Percentiles rank a stretch among this genome's conserved stretches.
phyloP scores from a whole-genome alignment of 92 coral and sea anemone species.

The Chrysogorgia sp. region DNA sequence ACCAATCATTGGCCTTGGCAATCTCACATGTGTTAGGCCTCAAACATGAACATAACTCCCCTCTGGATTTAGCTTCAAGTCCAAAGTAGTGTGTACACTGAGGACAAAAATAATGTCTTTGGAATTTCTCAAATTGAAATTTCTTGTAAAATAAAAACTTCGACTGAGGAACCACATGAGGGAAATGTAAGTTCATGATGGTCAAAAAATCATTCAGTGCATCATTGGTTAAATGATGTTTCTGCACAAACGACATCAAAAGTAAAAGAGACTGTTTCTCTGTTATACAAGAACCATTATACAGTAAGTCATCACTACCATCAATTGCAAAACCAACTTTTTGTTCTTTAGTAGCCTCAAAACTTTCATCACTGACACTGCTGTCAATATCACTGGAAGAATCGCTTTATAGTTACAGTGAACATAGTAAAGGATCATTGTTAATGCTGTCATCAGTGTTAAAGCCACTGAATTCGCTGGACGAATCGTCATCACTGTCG shows the following conservation, averaged over 20 bases:
- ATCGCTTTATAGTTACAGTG: neutral
- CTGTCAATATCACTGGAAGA: neutral
- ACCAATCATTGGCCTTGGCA: constrained; percentile 2
- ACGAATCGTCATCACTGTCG: neutral
- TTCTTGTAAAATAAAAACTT: constrained; percentile 1
- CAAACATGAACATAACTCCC: neutral
- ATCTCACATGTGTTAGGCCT: neutral
- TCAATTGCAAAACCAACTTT: neutral
- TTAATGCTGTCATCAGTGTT: no score
- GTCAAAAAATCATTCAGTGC: constrained; percentile 4
- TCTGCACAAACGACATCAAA: constrained; percentile 2
- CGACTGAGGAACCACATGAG: constrained; percentile 1
- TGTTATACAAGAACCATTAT: neutral
- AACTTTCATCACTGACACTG: neutral
- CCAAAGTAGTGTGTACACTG: constrained; percentile 7
- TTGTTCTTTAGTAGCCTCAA: neutral
- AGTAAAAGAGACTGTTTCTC: neutral
- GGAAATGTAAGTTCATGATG: constrained; percentile 6
- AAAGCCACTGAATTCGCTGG: no score
- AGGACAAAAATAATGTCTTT: constrained; percentile 1
- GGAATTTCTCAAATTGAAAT: neutral
- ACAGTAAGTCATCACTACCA: constrained; percentile 9
- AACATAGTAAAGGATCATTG: no score
- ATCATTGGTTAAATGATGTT: constrained; percentile 10
- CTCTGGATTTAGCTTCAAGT: neutral